These are phyloP conservation scores for Drosophila nigricruria DNA, from an alignment of 2,888 invertebrate genomes.

Conservation along the genomic window DNA sequence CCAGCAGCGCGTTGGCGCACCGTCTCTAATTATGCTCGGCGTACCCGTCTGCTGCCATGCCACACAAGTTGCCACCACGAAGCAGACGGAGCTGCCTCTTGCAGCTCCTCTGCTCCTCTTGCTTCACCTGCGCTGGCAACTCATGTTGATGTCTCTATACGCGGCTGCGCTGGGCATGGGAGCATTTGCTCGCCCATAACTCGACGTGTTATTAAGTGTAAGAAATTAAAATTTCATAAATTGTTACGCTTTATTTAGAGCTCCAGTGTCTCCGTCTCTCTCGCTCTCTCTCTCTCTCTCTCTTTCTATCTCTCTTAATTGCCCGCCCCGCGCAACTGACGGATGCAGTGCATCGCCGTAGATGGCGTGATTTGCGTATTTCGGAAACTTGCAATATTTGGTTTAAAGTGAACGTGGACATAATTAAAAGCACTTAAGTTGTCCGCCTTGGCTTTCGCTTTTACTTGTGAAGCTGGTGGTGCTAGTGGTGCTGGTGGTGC, in stretches of 20 bases:
- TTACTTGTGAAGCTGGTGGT: neutral
- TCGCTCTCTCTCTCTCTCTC: neutral
- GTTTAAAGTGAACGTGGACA: slow-evolving; percentile 79
- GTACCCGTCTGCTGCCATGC: slow-evolving; percentile 53
- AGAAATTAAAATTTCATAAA: slow-evolving; percentile 78
- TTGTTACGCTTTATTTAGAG: slow-evolving; percentile 79
- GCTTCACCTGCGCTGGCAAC: slow-evolving; percentile 69
- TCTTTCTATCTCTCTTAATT: slow-evolving; percentile 45
- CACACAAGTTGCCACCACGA: slow-evolving; percentile 64
- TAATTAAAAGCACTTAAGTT: slow-evolving; percentile 79
- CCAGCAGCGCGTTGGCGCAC: slow-evolving; percentile 25
- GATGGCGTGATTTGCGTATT: slow-evolving; percentile 63
- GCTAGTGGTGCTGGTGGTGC: slow-evolving; percentile 1
- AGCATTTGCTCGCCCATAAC: slow-evolving; percentile 50
- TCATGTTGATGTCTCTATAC: slow-evolving; percentile 75
- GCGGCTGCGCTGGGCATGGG: neutral
- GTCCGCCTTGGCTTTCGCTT: slow-evolving; percentile 18
- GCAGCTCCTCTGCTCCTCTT: slow-evolving; percentile 3
- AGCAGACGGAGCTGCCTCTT: neutral
- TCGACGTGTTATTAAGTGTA: slow-evolving; percentile 77
- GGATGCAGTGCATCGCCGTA: slow-evolving; percentile 11
- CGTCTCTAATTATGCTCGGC: slow-evolving; percentile 71
- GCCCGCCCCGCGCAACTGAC: slow-evolving; percentile 28
- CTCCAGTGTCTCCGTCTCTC: slow-evolving; percentile 14
- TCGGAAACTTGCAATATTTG: slow-evolving; percentile 74